Base-by-base conservation (phyloP, 37 sponge, comb jelly and placozoan species). In the Bolinopsis microptera region DNA sequence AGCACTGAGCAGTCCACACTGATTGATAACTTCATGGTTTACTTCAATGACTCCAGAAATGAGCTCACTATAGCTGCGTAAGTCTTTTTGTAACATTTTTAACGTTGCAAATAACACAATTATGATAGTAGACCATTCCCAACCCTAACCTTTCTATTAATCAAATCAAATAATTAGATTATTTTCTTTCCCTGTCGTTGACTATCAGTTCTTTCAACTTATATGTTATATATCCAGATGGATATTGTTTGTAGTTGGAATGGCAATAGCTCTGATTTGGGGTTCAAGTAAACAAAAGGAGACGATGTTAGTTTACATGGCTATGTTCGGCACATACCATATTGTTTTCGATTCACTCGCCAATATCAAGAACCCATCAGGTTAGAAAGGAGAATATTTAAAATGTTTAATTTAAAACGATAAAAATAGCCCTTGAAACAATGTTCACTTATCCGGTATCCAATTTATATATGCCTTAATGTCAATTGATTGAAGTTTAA, bases 1-100 rank as follows among this genome's bases (percentile, higher is more conserved):
- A 86, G 90, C 36, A 9, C 90, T 39, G 90, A 86, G 90, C 90
- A 86, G 35, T 86, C 90, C 3, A 86, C 90, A 24, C 90, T 86
- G 9, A 39, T 39, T 0, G 90, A 86, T 40, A 86, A 86, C 36
- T 39, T 86, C 90, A 86, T 86, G 90, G 90, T 86, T 39, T 86
- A 86, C 61, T 86, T 86, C 90, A 86, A 86, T 26, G 90, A 86
- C 26, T 41, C 90, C 2, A 24, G 26, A 22, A 28, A 2, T 0
- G 90, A 86, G 22, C 41, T 86, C 2, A 86, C 90, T 30, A 41
- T 86, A 24, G 61, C 61, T 41, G 90, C 39, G 41, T 77, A 34
- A 77, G 80, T 77, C 13, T 48, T n/a, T n/a, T n/a, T n/a, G n/a
- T n/a, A n/a, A n/a, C n/a, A n/a, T n/a, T n/a, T n/a, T n/a, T n/a